A percentile compares a stretch with the other conserved stretches of the same genome.
These are phyloP conservation scores for Ladona fulva DNA, from an alignment of 1,140 invertebrate species.

Conservation along the genomic window DNA sequence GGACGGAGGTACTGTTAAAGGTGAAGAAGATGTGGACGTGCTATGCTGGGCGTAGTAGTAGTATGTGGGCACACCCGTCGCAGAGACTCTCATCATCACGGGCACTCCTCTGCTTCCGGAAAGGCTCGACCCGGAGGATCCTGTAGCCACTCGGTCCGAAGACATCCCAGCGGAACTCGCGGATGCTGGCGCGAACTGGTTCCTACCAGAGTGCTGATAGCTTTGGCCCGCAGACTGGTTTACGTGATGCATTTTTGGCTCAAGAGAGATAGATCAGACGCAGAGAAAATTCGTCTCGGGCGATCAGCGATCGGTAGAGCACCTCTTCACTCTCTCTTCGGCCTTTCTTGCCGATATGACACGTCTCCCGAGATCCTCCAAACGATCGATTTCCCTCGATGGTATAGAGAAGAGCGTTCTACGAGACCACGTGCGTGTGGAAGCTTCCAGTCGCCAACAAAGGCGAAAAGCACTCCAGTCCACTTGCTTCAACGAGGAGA, in stretches of 20 bases:
- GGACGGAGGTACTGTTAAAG: not conserved
- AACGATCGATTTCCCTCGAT: not conserved
- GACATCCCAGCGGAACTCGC: not conserved
- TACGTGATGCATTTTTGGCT: not conserved
- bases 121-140: too few species aligned
- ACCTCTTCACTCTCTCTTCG: too few species aligned
- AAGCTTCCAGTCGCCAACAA: not conserved
- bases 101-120: not conserved
- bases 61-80: not conserved
- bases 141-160: too few species aligned
- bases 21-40: not conserved
- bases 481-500: conserved; percentile 3
- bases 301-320: too few species aligned
- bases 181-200: not conserved
- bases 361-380: too few species aligned
- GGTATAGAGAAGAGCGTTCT: not conserved
- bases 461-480: not conserved
- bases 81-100: not conserved
- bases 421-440: not conserved
- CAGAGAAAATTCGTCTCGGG: too few species aligned
- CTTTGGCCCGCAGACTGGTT: not conserved
- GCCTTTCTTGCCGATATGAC: too few species aligned
- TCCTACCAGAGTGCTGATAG: not conserved
- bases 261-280: too few species aligned
- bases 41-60: not conserved